phyloP scores from a whole-genome alignment of 2,888 invertebrate genomes.

The Dynastes grantii region DNA sequence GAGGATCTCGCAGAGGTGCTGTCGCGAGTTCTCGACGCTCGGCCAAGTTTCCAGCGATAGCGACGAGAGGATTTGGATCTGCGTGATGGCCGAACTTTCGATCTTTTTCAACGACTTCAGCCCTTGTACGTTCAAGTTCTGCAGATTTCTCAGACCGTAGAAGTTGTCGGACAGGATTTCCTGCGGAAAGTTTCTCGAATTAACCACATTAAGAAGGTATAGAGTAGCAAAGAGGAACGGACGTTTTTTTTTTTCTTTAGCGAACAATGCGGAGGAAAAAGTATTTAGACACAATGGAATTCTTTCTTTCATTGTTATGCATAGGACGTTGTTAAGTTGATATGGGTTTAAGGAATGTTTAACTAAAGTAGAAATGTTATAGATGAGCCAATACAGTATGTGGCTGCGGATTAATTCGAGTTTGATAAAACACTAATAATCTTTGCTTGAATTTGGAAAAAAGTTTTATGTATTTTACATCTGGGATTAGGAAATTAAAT shows the following conservation, averaged over 20 bases:
- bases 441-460: too few species aligned
- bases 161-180: constrained; percentile 82
- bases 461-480: too few species aligned
- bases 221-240: neutral
- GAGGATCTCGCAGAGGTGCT: constrained; percentile 81
- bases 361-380: too few species aligned
- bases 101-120: constrained; percentile 82
- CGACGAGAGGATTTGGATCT: constrained; percentile 81
- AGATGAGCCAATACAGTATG: too few species aligned
- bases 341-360: too few species aligned
- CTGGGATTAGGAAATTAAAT: too few species aligned
- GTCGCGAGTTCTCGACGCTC: constrained; percentile 76
- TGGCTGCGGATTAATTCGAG: too few species aligned
- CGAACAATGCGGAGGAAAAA: constrained; percentile 8
- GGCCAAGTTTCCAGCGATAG: constrained; percentile 84
- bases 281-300: neutral
- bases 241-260: neutral
- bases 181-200: constrained; percentile 66
- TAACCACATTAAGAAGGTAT: constrained; percentile 22
- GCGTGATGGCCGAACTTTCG: constrained; percentile 83
- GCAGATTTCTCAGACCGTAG: constrained; percentile 79
- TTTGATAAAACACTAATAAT: too few species aligned
- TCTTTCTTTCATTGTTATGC: neutral
- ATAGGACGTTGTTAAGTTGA: neutral
- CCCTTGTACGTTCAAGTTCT: constrained; percentile 83